Evolutionary conservation across 2,797 vertebrate species (phyloP), one percentile per base, ranked within the genome.

Genomic region (Chaetophractus vellerosus): DNA sequence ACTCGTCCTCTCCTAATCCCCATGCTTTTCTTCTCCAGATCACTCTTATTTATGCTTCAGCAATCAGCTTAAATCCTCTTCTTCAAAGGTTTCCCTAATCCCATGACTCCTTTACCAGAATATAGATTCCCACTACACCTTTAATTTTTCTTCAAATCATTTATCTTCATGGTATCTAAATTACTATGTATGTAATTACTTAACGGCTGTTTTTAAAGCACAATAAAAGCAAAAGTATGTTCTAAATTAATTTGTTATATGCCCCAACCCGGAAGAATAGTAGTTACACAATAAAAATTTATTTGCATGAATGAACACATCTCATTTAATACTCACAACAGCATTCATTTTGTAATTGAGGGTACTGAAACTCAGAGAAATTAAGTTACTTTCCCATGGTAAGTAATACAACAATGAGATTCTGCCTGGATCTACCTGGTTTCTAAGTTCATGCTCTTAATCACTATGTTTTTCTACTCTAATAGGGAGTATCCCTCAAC

Each of bases 151-250:
- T 74, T 76, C 36, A 55, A 72, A 55, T 72, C 82, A 61, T 89
- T 95, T 66, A 63, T 80, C 76, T 92, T 80, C 52, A 81, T 23
- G 1, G 33, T 69, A n/a, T 96, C 41, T 74, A 78, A 76, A 84
- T 91, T 82, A 78, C 74, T 86, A 75, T 31, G 38, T 81, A 2
- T 26, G 36, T 61, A 63, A 26, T 45, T 94, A 63, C 79, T 94
- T 86, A 86, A 48, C 38, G 12, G 72, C 36, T 84, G 88, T 36
- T 82, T 50, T 74, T 80, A 93, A 81, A 48, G 14, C 12, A 94
- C 28, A 59, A 41, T 36, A 26, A 90, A 91, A 36, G 21, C 19
- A 82, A 79, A 66, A 31, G 3, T 48, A 36, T 36, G 12, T 86
- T 90, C 71, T 89, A 78, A 90, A 19, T 45, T 75, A 7, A 33